Conservation (phyloP, 2,888 invertebrate species). For the Cistogaster globosa region DNA sequence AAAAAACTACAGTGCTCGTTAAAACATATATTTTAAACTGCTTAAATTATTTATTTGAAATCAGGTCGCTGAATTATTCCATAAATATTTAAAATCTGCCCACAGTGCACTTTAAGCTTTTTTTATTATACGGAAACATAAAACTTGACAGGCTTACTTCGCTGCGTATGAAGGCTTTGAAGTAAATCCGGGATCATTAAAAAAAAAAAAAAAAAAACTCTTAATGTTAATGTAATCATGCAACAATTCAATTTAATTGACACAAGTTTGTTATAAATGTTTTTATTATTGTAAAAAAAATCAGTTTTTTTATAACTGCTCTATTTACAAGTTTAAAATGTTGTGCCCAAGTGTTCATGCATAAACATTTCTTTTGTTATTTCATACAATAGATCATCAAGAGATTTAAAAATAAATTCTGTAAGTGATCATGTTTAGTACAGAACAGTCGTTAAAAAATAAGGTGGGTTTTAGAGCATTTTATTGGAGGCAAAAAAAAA, state of each 20-base stretch:
- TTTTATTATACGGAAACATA: constrained; percentile 35
- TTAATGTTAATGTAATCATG: not conserved
- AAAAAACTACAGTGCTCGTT: too few species aligned
- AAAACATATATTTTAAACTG: too few species aligned
- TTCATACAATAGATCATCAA: not conserved
- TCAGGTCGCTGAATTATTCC: too few species aligned
- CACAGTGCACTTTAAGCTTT: too few species aligned
- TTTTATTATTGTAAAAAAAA: constrained; percentile 10
- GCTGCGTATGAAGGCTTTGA: not conserved
- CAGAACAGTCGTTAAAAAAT: not conserved
- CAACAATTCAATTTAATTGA: constrained; percentile 9
- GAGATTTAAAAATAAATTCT: not conserved
- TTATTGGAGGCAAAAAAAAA: not conserved
- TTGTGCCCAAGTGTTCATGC: constrained; percentile 30
- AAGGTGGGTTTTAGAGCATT: constrained; percentile 5
- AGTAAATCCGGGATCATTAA: constrained; percentile 33
- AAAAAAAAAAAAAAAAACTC: not conserved
- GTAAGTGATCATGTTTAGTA: not conserved
- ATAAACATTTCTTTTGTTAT: constrained; percentile 20
- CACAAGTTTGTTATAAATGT: constrained; percentile 16
- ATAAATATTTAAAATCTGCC: too few species aligned
- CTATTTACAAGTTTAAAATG: constrained; percentile 8
- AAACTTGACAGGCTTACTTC: constrained; percentile 36
- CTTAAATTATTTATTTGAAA: too few species aligned
- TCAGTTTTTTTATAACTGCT: constrained; percentile 14